phyloP scores from a whole-genome alignment of 2,113 vertebrate species.

The Corythaixoides concolor region DNA sequence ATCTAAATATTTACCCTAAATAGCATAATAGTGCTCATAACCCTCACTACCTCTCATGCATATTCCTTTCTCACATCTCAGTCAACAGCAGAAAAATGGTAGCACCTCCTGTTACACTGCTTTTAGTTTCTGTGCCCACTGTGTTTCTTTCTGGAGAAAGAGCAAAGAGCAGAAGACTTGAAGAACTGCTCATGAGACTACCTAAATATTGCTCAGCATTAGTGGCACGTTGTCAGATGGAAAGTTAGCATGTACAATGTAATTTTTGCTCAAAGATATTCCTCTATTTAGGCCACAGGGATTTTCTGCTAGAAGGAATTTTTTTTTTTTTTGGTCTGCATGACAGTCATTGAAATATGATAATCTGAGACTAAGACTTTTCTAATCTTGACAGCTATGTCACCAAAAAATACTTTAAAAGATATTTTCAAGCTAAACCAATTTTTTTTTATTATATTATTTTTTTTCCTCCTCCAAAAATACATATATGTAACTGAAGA shows the following conservation, averaged over 20 bases:
- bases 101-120: neutral
- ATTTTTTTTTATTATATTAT: neutral
- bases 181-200: neutral
- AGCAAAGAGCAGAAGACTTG: neutral
- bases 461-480: neutral
- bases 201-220: neutral
- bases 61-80: neutral
- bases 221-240: neutral
- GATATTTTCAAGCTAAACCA: neutral
- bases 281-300: neutral
- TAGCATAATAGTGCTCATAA: neutral
- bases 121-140: neutral
- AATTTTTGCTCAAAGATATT: neutral
- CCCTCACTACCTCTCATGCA: rapidly evolving
- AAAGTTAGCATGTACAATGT: neutral
- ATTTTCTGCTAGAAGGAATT: neutral
- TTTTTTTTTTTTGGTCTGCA: neutral
- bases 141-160: neutral
- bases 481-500: neutral
- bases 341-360: neutral
- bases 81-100: neutral
- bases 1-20: neutral
- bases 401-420: neutral
- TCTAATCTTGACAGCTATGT: neutral
- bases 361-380: neutral